These are phyloP conservation scores for Antechinus flavipes DNA, from an alignment of 2,113 vertebrate species.

Conservation along the genomic window DNA sequence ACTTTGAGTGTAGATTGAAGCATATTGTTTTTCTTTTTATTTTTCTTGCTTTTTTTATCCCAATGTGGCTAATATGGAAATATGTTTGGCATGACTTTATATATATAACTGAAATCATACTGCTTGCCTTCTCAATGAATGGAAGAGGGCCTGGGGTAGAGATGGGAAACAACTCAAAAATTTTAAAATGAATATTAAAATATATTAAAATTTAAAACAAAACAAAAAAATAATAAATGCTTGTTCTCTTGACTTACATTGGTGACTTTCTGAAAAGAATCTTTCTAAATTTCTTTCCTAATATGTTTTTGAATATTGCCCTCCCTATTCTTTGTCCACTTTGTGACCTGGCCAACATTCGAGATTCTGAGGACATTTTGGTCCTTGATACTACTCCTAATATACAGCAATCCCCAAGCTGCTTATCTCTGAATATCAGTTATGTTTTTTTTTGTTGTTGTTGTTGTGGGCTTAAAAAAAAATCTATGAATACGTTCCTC, in stretches of 20 bases:
- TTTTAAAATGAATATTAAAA: neutral
- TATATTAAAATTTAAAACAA: neutral
- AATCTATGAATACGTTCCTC: neutral
- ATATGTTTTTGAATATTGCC: neutral
- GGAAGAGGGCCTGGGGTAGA: neutral
- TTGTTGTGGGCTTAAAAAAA: neutral
- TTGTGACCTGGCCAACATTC: neutral
- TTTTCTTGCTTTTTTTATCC: neutral
- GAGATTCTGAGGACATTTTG: neutral
- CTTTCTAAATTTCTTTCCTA: neutral
- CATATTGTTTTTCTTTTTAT: neutral
- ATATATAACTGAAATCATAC: neutral
- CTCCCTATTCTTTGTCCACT: neutral
- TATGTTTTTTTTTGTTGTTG: neutral
- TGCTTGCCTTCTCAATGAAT: neutral
- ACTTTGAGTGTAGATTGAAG: neutral
- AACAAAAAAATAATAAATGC: neutral
- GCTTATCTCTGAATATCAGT: neutral
- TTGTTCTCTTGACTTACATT: neutral
- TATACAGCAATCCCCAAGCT: neutral
- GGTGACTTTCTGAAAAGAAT: neutral
- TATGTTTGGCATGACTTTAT: neutral
- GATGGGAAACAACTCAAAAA: neutral
- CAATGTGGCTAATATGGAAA: neutral
- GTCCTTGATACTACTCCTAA: neutral